A percentile compares a stretch with the other conserved stretches of the same genome.
These are phyloP conservation scores for Raja brachyura DNA, from an alignment of 2,113 vertebrate genomes.

Conservation along the genomic window DNA sequence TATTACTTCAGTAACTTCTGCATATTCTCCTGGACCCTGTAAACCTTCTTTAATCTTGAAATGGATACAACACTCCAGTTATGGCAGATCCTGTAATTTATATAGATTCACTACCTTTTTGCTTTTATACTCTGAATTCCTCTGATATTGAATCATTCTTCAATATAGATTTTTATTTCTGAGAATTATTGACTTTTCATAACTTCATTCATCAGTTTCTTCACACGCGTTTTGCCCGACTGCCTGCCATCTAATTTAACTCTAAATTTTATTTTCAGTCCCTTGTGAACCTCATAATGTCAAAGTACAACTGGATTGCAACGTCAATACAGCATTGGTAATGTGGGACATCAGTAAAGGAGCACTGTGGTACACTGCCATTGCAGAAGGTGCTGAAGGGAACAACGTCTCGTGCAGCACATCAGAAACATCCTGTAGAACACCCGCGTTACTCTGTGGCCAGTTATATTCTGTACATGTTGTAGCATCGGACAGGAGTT, in stretches of 20 bases:
- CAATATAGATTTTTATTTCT: too few relatives aligned
- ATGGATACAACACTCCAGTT: too few relatives aligned
- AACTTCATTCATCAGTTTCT: not conserved
- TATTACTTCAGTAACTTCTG: too few relatives aligned
- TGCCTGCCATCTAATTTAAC: not conserved
- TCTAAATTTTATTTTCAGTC: slow-evolving; percentile 7
- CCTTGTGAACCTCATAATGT: not conserved
- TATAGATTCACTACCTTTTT: too few relatives aligned
- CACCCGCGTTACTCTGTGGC: slow-evolving; percentile 52
- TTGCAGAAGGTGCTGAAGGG: slow-evolving; percentile 46
- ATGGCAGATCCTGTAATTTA: too few relatives aligned
- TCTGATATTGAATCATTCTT: too few relatives aligned
- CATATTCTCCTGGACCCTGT: too few relatives aligned
- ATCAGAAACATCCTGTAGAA: slow-evolving; percentile 47
- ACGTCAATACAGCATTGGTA: slow-evolving; percentile 46
- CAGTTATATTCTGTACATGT: slow-evolving; percentile 49
- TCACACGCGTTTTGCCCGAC: not conserved
- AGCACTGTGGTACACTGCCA: slow-evolving; percentile 44
- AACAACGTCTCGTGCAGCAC: slow-evolving; percentile 48
- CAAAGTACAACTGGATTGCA: slow-evolving; percentile 47
- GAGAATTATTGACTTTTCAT: not conserved
- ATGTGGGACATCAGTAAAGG: slow-evolving; percentile 49
- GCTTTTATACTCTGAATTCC: too few relatives aligned
- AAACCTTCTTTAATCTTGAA: too few relatives aligned
- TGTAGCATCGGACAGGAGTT: slow-evolving; percentile 45